These are phyloP conservation scores for Hydra vulgaris DNA, from an alignment of 30 jellyfish, hydroid and myxozoan genomes.

Conservation along the genomic window DNA sequence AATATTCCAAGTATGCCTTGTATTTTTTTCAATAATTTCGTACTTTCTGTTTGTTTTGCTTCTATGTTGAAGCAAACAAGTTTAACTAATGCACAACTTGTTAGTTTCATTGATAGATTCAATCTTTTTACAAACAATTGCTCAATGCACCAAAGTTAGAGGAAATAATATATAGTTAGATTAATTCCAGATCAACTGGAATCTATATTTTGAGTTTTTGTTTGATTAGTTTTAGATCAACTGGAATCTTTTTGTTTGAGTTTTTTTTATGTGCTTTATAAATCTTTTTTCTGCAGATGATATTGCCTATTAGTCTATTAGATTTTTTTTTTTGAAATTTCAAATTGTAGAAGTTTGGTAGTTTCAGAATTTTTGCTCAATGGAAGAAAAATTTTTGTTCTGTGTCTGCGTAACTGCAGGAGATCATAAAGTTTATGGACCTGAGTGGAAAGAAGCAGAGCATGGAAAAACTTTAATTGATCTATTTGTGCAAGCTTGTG, in stretches of 20 bases:
- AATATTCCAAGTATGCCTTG: background rate
- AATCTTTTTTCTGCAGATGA: no score
- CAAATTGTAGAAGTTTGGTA: background rate
- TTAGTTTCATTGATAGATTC: background rate
- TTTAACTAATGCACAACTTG: background rate
- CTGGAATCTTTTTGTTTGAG: no score
- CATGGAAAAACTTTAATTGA: conserved; percentile 58
- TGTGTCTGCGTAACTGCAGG: conserved; percentile 78
- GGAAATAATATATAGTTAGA: no score
- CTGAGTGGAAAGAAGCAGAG: conserved; percentile 86
- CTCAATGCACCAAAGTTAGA: no score
- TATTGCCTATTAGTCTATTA: no score
- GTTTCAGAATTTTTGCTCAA: no score
- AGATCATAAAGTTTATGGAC: conserved; percentile 69
- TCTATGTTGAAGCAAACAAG: background rate
- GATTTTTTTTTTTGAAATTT: background rate
- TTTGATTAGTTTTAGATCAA: no score
- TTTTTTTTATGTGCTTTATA: no score
- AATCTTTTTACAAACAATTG: background rate
- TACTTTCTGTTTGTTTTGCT: background rate
- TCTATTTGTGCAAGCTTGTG: conserved; percentile 78
- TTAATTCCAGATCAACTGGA: no score
- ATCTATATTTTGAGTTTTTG: no score
- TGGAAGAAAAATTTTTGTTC: conserved; percentile 57
- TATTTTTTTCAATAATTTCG: no score